A percentile compares a stretch with the other conserved stretches of the same genome.
Evolutionary conservation across 1,140 invertebrate genomes (phyloP).

Genomic region (Drosophila repletoides): DNA sequence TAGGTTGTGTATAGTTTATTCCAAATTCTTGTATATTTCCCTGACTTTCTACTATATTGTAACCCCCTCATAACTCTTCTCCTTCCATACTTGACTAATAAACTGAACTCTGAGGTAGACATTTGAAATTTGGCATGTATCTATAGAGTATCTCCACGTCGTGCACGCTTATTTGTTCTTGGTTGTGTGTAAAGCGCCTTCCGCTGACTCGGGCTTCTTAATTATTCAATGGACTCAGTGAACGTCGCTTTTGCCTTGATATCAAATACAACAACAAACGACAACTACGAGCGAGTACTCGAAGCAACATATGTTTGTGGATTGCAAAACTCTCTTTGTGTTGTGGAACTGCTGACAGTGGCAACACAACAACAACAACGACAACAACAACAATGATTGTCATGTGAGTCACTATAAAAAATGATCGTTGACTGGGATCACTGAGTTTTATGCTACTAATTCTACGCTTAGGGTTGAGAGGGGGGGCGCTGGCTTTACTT

Average conservation of each 20-base stretch:
- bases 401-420: constrained; percentile 51
- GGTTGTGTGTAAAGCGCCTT: constrained; percentile 30
- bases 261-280: constrained; percentile 32
- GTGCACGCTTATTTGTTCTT: too few relatives aligned
- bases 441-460: background rate
- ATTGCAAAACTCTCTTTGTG: constrained; percentile 59
- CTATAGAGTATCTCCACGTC: too few relatives aligned
- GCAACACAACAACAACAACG: constrained; percentile 28
- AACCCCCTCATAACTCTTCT: too few relatives aligned
- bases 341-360: constrained; percentile 58
- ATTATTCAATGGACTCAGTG: constrained; percentile 57
- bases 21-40: too few relatives aligned
- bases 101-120: too few relatives aligned
- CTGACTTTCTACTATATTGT: too few relatives aligned
- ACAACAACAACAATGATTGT: constrained; percentile 28
- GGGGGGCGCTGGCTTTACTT: background rate
- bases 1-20: too few relatives aligned
- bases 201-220: constrained; percentile 47
- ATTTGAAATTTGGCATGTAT: too few relatives aligned
- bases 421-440: constrained; percentile 36
- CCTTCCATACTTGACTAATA: too few relatives aligned
- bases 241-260: constrained; percentile 15
- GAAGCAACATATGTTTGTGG: constrained; percentile 44
- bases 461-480: background rate
- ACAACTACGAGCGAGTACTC: constrained; percentile 1